Evolutionary conservation across 2,888 invertebrate genomes (phyloP).

Genomic region (Oegoconia quadripuncta): DNA sequence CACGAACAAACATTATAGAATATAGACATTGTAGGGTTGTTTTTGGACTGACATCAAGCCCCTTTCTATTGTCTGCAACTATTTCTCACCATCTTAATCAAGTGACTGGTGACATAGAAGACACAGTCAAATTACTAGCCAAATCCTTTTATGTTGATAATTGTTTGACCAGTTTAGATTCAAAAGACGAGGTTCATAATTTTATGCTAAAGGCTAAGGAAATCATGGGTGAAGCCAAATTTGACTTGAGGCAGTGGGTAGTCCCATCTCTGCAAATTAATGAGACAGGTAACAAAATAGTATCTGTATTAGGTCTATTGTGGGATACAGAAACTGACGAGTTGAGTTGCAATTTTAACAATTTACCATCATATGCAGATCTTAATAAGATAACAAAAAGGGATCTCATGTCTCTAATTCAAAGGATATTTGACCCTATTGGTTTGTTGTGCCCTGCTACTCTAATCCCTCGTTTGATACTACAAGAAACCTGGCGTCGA

Average conservation of each 20-base stretch:
- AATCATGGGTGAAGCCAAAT: conserved; percentile 8
- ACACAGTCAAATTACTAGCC: neutral
- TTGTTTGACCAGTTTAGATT: conserved; percentile 7
- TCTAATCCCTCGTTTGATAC: conserved; percentile 4
- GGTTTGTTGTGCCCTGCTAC: conserved; percentile 3
- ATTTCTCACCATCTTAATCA: conserved; percentile 8
- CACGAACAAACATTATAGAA: neutral
- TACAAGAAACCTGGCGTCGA: conserved; percentile 9
- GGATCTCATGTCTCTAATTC: conserved; percentile 7
- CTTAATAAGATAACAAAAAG: conserved; percentile 5
- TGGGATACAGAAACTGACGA: conserved; percentile 6
- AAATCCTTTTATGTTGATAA: conserved; percentile 11
- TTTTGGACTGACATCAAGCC: conserved; percentile 12
- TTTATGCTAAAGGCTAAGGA: conserved; percentile 4
- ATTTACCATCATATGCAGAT: neutral
- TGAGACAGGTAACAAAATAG: conserved; percentile 1
- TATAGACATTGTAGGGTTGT: conserved; percentile 13
- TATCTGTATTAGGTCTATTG: conserved; percentile 8
- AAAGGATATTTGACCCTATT: conserved; percentile 12
- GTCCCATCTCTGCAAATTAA: neutral
- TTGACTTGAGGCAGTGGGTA: conserved; percentile 12
- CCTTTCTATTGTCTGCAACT: conserved; percentile 11
- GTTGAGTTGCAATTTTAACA: conserved; percentile 1
- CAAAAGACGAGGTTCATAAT: neutral
- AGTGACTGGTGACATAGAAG: neutral